These are phyloP conservation scores for Phrynocephalus forsythii DNA, from an alignment of 2,797 vertebrate species.

Conservation along the genomic window DNA sequence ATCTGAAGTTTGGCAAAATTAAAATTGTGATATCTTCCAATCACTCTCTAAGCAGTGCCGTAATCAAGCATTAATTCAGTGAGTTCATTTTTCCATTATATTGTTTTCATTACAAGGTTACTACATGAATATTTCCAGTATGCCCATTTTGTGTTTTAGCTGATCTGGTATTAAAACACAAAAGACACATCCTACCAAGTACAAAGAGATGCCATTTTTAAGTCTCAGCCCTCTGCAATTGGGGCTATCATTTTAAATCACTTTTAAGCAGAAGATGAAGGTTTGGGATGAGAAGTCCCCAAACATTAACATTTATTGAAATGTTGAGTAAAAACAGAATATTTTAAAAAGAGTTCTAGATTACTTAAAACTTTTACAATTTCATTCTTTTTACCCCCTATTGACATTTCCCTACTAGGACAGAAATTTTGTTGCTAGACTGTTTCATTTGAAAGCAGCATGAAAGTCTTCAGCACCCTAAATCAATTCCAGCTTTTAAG, in stretches of 20 bases:
- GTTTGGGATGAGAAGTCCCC: slow-evolving; percentile 42
- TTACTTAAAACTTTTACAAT: background rate
- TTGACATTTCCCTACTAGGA: background rate
- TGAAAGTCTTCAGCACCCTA: slow-evolving; percentile 5
- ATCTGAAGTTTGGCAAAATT: slow-evolving; percentile 69
- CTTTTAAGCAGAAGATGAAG: slow-evolving; percentile 43
- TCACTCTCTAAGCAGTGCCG: slow-evolving; percentile 61
- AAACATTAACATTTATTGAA: slow-evolving; percentile 37
- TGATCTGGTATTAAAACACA: background rate
- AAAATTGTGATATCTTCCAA: slow-evolving; percentile 71
- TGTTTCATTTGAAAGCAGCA: slow-evolving; percentile 10
- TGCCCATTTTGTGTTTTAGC: slow-evolving; percentile 41
- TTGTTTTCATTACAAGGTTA: slow-evolving; percentile 77
- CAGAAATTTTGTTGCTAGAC: background rate
- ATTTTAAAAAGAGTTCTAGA: background rate
- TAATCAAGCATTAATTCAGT: slow-evolving; percentile 76
- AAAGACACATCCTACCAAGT: background rate
- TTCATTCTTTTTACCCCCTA: background rate
- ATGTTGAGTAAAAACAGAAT: background rate
- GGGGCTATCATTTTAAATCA: slow-evolving; percentile 47
- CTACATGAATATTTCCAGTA: slow-evolving; percentile 67
- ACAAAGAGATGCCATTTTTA: slow-evolving; percentile 31
- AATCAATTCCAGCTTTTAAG: slow-evolving; percentile 29
- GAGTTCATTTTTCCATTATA: slow-evolving; percentile 77
- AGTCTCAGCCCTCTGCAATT: background rate